phyloP scores from a whole-genome alignment of 2,888 invertebrate species.

The Nebria salina region DNA sequence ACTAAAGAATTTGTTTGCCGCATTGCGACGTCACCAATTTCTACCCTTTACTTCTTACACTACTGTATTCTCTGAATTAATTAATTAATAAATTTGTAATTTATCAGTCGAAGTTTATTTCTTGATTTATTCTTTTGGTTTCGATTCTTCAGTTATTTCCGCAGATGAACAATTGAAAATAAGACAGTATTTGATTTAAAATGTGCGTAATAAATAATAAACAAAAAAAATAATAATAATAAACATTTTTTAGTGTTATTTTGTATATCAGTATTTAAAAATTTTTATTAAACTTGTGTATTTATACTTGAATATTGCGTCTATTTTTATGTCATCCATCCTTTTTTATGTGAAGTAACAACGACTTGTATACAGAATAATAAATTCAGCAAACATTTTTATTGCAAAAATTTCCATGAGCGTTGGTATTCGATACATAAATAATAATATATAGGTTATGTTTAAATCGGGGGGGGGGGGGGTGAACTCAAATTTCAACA shows the following conservation, averaged over 20 bases:
- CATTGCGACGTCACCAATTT: conserved; percentile 6
- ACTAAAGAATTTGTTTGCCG: not conserved
- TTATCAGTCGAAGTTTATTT: conserved; percentile 46
- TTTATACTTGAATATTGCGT: conserved; percentile 38
- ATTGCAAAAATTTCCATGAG: conserved; percentile 42
- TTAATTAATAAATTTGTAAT: conserved; percentile 47
- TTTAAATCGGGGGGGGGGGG: not conserved
- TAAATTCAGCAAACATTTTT: conserved; percentile 40
- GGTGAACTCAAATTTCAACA: not conserved
- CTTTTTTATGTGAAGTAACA: not conserved
- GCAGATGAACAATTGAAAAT: conserved; percentile 18
- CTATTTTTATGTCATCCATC: not conserved
- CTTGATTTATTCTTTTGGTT: conserved; percentile 25
- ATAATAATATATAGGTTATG: conserved; percentile 7
- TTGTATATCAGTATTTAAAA: conserved; percentile 47
- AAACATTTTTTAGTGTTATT: conserved; percentile 37
- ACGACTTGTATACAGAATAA: not conserved
- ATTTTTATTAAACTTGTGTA: conserved; percentile 47
- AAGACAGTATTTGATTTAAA: conserved; percentile 38
- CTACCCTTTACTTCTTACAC: conserved; percentile 35
- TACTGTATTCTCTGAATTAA: conserved; percentile 44
- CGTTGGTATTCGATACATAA: conserved; percentile 16
- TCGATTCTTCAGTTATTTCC: conserved; percentile 23
- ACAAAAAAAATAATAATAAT: too few relatives aligned
- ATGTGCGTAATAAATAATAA: not conserved